Evolutionary conservation across 2,888 invertebrate species (phyloP).

Genomic region (Kuschelorhynchus macadamiae): DNA sequence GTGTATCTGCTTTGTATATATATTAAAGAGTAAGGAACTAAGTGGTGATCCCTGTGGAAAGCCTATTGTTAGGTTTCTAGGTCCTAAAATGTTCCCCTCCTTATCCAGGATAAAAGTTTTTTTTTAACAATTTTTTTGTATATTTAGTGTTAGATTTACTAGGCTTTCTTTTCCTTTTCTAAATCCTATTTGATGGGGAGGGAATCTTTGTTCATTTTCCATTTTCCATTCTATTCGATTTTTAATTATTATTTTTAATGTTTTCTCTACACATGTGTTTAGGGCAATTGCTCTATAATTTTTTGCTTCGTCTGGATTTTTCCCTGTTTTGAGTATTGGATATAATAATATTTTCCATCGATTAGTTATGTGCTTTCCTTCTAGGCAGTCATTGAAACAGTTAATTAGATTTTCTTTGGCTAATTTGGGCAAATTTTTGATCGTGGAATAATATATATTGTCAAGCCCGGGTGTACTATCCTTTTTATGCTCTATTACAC

Average conservation of each 20-base stretch:
- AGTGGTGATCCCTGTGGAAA: neutral
- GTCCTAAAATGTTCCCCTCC: neutral
- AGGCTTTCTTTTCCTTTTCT: neutral
- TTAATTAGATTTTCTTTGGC: neutral
- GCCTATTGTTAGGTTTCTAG: neutral
- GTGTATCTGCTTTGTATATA: neutral
- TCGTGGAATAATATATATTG: neutral
- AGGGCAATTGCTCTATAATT: neutral
- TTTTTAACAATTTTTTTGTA: neutral
- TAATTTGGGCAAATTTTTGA: neutral
- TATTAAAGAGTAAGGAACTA: neutral
- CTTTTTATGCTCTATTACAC: neutral
- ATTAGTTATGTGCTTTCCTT: neutral
- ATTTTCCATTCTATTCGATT: neutral
- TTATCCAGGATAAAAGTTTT: neutral
- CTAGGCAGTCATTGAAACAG: neutral
- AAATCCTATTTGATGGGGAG: neutral
- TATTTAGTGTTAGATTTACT: neutral
- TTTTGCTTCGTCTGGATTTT: neutral
- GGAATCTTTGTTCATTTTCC: neutral
- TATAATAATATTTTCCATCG: neutral
- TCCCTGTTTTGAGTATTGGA: neutral
- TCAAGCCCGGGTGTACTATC: neutral
- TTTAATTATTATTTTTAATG: neutral
- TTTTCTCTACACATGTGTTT: neutral